phyloP scores from a whole-genome alignment of 2,113 vertebrate species.

The Saguinus midas region DNA sequence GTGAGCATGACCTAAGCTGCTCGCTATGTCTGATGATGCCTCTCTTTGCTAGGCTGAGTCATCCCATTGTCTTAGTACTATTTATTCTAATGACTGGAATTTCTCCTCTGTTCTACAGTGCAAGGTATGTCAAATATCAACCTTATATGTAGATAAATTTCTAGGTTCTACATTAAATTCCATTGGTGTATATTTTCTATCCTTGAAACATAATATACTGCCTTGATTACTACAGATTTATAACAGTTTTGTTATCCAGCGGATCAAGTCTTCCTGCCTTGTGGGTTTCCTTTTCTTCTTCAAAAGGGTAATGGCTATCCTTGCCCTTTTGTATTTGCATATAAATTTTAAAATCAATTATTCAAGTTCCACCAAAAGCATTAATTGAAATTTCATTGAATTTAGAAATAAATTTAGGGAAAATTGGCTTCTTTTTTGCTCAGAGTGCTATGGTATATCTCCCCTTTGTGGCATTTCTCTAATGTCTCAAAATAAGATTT shows the following conservation, averaged over 20 bases:
- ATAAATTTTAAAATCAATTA: conserved; percentile 42
- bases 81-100: conserved; percentile 10
- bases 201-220: neutral
- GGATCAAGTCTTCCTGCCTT: neutral
- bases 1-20: neutral
- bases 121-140: neutral
- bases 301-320: conserved; percentile 12
- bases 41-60: neutral
- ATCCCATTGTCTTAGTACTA: neutral
- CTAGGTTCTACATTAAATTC: conserved; percentile 5
- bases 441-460: neutral
- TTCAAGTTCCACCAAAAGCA: conserved; percentile 8
- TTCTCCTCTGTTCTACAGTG: neutral
- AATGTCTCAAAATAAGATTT: conserved; percentile 4
- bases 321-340: conserved; percentile 33
- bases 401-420: conserved; percentile 45
- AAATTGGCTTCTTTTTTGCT: neutral
- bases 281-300: neutral
- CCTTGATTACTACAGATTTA: neutral
- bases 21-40: neutral
- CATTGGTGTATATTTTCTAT: conserved; percentile 29
- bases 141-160: neutral
- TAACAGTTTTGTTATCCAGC: neutral
- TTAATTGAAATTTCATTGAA: neutral
- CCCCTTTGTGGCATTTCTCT: neutral